Conservation (phyloP, 2,797 vertebrate species). For the Takifugu rubripes region DNA sequence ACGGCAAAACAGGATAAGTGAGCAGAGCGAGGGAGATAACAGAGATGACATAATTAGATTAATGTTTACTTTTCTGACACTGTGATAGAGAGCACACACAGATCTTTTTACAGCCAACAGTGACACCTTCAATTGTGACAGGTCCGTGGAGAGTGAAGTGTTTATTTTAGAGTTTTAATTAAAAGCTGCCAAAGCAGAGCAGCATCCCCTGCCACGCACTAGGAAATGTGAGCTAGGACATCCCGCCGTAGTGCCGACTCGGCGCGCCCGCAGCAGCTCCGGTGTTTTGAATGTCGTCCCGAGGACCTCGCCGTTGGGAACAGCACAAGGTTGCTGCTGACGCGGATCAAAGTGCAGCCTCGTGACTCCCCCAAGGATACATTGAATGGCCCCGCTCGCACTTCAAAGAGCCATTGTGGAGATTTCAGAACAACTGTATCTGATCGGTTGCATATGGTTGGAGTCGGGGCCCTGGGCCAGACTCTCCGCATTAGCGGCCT, state of each 20-base stretch:
- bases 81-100: conserved; percentile 26
- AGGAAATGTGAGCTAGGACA: too few relatives aligned
- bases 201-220: too few relatives aligned
- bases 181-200: too few relatives aligned
- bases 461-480: conserved; percentile 40
- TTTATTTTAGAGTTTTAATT: background rate
- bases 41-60: conserved; percentile 32
- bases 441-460: conserved; percentile 73
- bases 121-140: conserved; percentile 1
- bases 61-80: conserved; percentile 32
- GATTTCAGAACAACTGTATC: conserved; percentile 67
- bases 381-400: conserved; percentile 62
- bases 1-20: conserved; percentile 55
- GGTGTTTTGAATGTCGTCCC: conserved; percentile 19
- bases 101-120: conserved; percentile 7
- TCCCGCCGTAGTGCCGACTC: background rate
- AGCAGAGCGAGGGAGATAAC: conserved; percentile 27
- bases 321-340: conserved; percentile 47
- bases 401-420: conserved; percentile 71
- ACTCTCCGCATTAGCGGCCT: conserved; percentile 28
- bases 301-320: conserved; percentile 27
- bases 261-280: background rate
- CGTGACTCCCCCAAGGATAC: conserved; percentile 61
- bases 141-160: conserved; percentile 2
- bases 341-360: conserved; percentile 63